Evolutionary conservation across 2,888 invertebrate species (phyloP).

Genomic region (Lissonota sp.): DNA sequence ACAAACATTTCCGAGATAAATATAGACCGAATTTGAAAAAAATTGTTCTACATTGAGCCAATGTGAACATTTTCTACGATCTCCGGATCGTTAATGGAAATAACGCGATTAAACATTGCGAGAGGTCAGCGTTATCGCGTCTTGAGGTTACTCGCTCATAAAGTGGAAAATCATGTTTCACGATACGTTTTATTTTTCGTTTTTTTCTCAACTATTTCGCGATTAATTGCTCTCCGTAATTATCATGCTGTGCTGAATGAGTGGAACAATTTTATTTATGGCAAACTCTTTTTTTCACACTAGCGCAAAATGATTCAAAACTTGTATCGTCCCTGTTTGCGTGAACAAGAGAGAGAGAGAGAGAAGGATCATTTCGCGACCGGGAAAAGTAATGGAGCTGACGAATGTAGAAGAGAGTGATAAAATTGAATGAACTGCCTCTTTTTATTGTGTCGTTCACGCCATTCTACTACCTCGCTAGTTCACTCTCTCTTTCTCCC

Average conservation of each 20-base stretch:
- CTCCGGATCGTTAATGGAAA: no score
- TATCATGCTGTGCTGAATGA: constrained; percentile 16
- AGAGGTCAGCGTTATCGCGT: constrained; percentile 4
- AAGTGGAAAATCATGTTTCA: constrained; percentile 23
- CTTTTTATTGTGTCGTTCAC: constrained; percentile 65
- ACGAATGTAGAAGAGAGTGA: constrained; percentile 64
- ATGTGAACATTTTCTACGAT: no score
- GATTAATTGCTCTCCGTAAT: constrained; percentile 35
- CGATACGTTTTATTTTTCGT: constrained; percentile 9
- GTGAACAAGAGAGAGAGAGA: constrained; percentile 11
- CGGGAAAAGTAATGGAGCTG: constrained; percentile 61
- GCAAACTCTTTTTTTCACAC: constrained; percentile 24
- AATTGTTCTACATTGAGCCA: no score
- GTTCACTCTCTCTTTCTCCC: constrained; percentile 42
- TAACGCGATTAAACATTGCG: constrained; percentile 15
- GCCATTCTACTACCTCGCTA: constrained; percentile 52
- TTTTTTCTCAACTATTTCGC: constrained; percentile 20
- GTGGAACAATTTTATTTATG: constrained; percentile 35
- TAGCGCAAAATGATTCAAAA: constrained; percentile 15
- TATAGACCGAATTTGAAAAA: no score
- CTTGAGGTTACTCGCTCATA: constrained; percentile 5
- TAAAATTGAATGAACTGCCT: constrained; percentile 65
- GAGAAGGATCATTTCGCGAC: constrained; percentile 24
- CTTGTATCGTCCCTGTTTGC: not conserved
- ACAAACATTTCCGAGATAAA: no score